Conservation (phyloP, 2,888 invertebrate genomes). For the Cheilosia grossa region DNA sequence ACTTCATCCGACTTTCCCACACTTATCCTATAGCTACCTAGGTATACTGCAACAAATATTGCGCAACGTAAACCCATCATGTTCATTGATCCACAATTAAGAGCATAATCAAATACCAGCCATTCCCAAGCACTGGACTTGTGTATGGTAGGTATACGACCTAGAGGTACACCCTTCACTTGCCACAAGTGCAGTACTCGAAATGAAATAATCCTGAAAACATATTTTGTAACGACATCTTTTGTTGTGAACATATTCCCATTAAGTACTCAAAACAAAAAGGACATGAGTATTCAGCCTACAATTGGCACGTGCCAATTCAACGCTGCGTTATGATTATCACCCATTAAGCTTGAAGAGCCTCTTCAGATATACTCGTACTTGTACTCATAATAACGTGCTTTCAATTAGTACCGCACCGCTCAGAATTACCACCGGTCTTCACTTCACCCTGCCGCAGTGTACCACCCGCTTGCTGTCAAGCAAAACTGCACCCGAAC, state of each 20-base stretch:
- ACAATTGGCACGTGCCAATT: constrained; percentile 60
- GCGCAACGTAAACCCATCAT: constrained; percentile 33
- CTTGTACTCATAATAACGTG: constrained; percentile 22
- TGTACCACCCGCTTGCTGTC: constrained; percentile 9
- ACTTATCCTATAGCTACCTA: neutral
- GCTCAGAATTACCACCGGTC: constrained; percentile 9
- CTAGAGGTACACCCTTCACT: constrained; percentile 33
- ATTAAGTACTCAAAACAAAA: constrained; percentile 49
- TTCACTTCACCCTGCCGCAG: constrained; percentile 14
- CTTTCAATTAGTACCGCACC: constrained; percentile 53
- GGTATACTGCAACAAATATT: neutral
- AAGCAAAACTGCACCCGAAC: constrained; percentile 47
- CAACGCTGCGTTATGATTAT: constrained; percentile 57
- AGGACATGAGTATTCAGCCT: constrained; percentile 44
- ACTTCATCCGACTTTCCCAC: constrained; percentile 23
- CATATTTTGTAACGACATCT: constrained; percentile 68
- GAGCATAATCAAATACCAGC: constrained; percentile 45
- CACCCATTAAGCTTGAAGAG: constrained; percentile 67
- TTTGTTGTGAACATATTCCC: constrained; percentile 65
- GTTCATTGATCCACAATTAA: constrained; percentile 50
- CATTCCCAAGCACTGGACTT: constrained; percentile 11
- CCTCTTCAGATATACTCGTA: constrained; percentile 48
- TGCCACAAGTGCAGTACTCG: constrained; percentile 35
- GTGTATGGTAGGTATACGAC: neutral
- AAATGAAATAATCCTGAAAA: constrained; percentile 30